phyloP scores from a whole-genome alignment of 2,888 invertebrate genomes.

The Acleris holmiana region DNA sequence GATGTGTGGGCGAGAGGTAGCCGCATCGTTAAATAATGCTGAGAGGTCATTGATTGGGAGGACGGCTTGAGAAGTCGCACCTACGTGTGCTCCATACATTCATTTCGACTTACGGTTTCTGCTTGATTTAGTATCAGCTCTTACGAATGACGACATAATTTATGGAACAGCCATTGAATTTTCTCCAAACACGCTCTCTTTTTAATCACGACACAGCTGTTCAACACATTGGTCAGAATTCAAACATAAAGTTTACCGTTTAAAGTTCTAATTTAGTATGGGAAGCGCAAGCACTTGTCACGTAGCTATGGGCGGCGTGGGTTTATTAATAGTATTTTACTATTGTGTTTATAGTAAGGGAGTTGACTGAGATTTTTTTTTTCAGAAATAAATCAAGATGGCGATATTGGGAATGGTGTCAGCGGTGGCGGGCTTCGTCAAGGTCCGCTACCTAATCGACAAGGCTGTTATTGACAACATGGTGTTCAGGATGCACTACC shows the following conservation, averaged over 20 bases:
- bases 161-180: neutral
- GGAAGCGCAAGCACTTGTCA: slow-evolving; percentile 71
- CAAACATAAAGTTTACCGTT: slow-evolving; percentile 65
- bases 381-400: slow-evolving; percentile 82
- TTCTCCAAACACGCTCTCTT: slow-evolving; percentile 5
- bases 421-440: slow-evolving; percentile 95
- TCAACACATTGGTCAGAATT: slow-evolving; percentile 67
- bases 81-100: slow-evolving; percentile 45
- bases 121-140: neutral
- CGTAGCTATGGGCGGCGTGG: slow-evolving; percentile 51
- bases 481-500: slow-evolving; percentile 94
- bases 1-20: slow-evolving; percentile 73
- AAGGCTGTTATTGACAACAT: slow-evolving; percentile 95
- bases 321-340: slow-evolving; percentile 67
- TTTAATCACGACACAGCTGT: slow-evolving; percentile 56
- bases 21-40: slow-evolving; percentile 68
- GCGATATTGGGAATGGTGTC: slow-evolving; percentile 93
- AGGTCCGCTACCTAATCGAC: slow-evolving; percentile 94
- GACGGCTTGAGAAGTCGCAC: slow-evolving; percentile 48
- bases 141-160: too few species aligned
- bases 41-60: slow-evolving; percentile 77
- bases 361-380: slow-evolving; percentile 40
- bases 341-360: slow-evolving; percentile 45
- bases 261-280: slow-evolving; percentile 72
- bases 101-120: slow-evolving; percentile 40